Evolutionary conservation across 2,797 vertebrate genomes (phyloP), one percentile per base, ranked within the genome.

Genomic region (Limosa lapponica): DNA sequence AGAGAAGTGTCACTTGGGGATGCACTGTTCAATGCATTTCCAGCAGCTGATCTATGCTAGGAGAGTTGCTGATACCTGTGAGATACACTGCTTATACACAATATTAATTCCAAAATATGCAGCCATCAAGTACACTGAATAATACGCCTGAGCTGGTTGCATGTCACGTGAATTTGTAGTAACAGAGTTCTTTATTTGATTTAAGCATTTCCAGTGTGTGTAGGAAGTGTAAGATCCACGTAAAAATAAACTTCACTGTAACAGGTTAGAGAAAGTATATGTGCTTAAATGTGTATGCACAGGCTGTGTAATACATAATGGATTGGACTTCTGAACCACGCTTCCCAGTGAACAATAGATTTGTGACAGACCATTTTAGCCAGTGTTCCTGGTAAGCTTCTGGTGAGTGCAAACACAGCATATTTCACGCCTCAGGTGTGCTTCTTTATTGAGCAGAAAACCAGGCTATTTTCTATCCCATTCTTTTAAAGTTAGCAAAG

Each of bases 81-180:
- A 90, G 83, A 74, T 82, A 71, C 1, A 16, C 46, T 79, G 78
- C 49, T 94, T 71, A 79, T 52, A 72, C 30, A 79, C 27, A 82
- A 84, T 79, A 95, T 84, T 69, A 74, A 88, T 87, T 93, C 37
- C 30, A 86, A 90, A 93, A 90, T 84, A 90, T 25, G 57, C 73
- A 73, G 28, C 81, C 57, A 69, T 79, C 65, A 94, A 84, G 90
- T 82, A 55, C 32, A 83, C 37, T 52, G 73, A 87, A 69, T 44
- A 67, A 61, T 85, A 84, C 89, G 74, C 6, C 82, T 46, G 48
- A 94, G 19, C 7, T 77, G 58, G n/a, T 54, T 82, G 46, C 58
- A 30, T 17, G 37, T 41, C 0, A 0, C 17, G 32, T 75, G 77
- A 81, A 46, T 62, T 57, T 74, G 25, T 67, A 64, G 39, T 34